Evolutionary conservation across 2,113 vertebrate species (phyloP).

Genomic region (Hypomesus transpacificus): DNA sequence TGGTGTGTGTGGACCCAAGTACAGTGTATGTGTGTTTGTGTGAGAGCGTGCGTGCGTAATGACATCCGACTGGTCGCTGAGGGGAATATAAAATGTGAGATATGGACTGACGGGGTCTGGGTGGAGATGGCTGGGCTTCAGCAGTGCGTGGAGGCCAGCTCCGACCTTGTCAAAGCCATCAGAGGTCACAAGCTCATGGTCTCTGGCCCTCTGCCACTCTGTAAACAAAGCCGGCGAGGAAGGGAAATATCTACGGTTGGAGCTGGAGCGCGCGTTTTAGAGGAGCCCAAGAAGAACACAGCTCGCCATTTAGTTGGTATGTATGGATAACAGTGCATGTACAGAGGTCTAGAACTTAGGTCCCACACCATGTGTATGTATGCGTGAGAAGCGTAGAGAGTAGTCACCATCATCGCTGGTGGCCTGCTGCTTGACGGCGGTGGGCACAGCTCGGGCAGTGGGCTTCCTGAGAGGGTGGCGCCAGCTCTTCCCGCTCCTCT

Average conservation of each 20-base stretch:
- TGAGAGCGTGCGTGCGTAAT: not conserved
- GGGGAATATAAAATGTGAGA: no score
- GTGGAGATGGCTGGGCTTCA: no score
- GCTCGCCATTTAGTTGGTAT: no score
- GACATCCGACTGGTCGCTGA: no score
- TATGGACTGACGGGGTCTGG: no score
- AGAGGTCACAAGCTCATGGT: constrained; percentile 35
- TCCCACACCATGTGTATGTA: no score
- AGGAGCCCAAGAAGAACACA: not conserved
- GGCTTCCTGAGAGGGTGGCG: constrained; percentile 79
- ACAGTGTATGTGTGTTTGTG: not conserved
- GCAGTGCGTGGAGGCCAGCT: no score
- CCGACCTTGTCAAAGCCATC: not conserved
- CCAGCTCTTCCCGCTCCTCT: constrained; percentile 74
- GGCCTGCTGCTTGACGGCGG: constrained; percentile 85
- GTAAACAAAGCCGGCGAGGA: constrained; percentile 22
- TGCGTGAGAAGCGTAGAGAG: not conserved
- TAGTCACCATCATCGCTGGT: constrained; percentile 84
- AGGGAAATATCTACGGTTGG: constrained; percentile 24
- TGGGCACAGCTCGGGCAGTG: constrained; percentile 84
- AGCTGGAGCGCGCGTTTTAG: not conserved
- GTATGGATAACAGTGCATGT: no score
- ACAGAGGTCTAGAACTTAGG: no score
- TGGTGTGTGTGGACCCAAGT: not conserved
- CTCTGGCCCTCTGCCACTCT: constrained; percentile 37